These are phyloP conservation scores for Tanytarsus gracilentus DNA, from an alignment of 2,888 invertebrate species.

Conservation along the genomic window DNA sequence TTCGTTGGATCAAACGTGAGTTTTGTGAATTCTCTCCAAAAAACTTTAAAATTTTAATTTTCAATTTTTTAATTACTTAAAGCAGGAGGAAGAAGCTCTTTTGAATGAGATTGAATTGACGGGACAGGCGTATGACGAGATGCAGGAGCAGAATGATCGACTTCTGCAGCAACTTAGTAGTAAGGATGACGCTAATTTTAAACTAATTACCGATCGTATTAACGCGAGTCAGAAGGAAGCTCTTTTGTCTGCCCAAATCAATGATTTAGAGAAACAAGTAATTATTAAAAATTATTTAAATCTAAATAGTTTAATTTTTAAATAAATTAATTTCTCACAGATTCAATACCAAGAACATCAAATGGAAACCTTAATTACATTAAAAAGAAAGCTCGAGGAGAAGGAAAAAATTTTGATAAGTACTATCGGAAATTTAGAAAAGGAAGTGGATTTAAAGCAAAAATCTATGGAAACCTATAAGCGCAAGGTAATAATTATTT, in stretches of 20 bases:
- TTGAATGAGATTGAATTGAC: slow-evolving; percentile 99
- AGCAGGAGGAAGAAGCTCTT: slow-evolving; percentile 86
- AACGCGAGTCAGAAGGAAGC: slow-evolving; percentile 94
- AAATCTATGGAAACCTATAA: slow-evolving; percentile 98
- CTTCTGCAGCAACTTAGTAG: slow-evolving; percentile 91
- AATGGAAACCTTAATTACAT: slow-evolving; percentile 90
- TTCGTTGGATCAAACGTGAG: slow-evolving; percentile 60
- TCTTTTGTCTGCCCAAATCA: slow-evolving; percentile 87
- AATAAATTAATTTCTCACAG: no score
- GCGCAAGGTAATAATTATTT: no score
- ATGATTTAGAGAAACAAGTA: slow-evolving; percentile 83
- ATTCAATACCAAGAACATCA: slow-evolving; percentile 72
- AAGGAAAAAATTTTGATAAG: slow-evolving; percentile 89
- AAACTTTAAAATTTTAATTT: neutral
- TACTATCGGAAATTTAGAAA: slow-evolving; percentile 85
- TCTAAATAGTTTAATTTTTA: no score
- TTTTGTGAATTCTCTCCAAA: neutral
- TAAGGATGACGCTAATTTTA: slow-evolving; percentile 97
- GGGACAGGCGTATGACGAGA: slow-evolving; percentile 97
- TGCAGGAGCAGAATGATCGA: slow-evolving; percentile 96
- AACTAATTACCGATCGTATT: slow-evolving; percentile 94
- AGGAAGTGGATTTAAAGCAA: slow-evolving; percentile 83
- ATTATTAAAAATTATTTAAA: no score
- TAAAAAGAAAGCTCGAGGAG: slow-evolving; percentile 88
- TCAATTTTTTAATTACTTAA: neutral